A percentile compares a stretch with the other conserved stretches of the same genome.
phyloP scores from a whole-genome alignment of 2,888 invertebrate species.

The Chaetogeoica ovagalla region DNA sequence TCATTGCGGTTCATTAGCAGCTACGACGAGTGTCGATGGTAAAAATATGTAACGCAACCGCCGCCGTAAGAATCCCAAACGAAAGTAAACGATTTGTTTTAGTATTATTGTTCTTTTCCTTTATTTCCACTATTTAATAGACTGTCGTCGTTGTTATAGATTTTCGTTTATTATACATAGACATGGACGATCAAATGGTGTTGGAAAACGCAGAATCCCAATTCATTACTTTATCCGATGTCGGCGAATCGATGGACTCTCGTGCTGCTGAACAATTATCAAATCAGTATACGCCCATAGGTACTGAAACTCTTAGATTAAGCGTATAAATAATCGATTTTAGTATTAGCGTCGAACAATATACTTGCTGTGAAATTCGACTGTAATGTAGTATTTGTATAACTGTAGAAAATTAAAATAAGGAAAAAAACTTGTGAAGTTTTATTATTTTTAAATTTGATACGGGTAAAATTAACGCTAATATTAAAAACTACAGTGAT shows the following conservation, averaged over 20 bases:
- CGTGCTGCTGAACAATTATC: conserved; percentile 17
- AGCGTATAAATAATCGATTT: background rate
- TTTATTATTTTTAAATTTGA: no score
- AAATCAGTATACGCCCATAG: background rate
- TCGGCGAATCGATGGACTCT: conserved; percentile 1
- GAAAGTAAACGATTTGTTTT: background rate
- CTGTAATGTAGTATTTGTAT: no score
- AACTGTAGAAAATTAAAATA: no score
- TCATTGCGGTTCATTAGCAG: no score
- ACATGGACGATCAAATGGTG: conserved; percentile 14
- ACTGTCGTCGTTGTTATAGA: background rate
- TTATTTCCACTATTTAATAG: background rate
- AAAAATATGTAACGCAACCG: no score
- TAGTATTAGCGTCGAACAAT: background rate
- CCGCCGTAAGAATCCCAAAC: background rate
- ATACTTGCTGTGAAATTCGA: no score
- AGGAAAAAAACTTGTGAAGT: no score
- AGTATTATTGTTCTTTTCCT: background rate
- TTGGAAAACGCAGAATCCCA: background rate
- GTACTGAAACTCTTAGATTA: background rate
- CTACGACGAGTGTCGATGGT: no score
- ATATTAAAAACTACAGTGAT: no score
- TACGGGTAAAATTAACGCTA: no score
- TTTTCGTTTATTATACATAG: background rate
- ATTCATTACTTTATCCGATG: conserved; percentile 15